A percentile compares a stretch with the other conserved stretches of the same genome.
Evolutionary conservation across 2,888 invertebrate species (phyloP).

Genomic region (Biston stratarius): DNA sequence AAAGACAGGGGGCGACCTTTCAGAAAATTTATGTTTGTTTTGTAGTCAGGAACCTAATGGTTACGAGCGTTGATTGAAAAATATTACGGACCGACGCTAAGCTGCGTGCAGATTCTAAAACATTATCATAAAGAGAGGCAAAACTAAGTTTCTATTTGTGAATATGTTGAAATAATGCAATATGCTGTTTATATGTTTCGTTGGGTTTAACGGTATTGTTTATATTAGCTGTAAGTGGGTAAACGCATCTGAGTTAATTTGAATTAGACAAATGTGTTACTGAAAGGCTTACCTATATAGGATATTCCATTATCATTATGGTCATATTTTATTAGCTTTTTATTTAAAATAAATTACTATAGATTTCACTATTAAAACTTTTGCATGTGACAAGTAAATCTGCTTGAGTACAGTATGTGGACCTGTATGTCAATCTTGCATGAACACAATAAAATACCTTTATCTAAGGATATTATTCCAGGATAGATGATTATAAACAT

Average conservation of each 20-base stretch:
- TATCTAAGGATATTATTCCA: background rate
- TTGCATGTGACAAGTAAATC: too few species aligned
- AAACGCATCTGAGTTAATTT: background rate
- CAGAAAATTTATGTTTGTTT: conserved; percentile 56
- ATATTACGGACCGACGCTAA: conserved; percentile 42
- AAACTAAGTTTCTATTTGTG: conserved; percentile 7
- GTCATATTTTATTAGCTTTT: too few species aligned
- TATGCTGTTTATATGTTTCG: conserved; percentile 5
- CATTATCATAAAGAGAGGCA: conserved; percentile 21
- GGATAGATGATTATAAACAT: too few species aligned
- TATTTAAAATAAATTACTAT: too few species aligned
- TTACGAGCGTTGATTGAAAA: conserved; percentile 67
- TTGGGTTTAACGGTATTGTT: background rate
- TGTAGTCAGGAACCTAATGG: conserved; percentile 53
- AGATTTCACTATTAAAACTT: too few species aligned
- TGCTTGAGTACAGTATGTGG: too few species aligned
- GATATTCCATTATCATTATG: too few species aligned
- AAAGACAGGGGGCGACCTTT: conserved; percentile 38
- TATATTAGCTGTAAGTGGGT: background rate
- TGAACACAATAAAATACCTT: background rate
- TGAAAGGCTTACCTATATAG: too few species aligned
- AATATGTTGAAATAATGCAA: conserved; percentile 6
- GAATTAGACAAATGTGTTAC: background rate
- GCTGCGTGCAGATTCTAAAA: conserved; percentile 8
- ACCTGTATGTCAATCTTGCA: background rate